Evolutionary conservation across 2,888 invertebrate species (phyloP).

Genomic region (Acanthococcus lagerstroemiae): DNA sequence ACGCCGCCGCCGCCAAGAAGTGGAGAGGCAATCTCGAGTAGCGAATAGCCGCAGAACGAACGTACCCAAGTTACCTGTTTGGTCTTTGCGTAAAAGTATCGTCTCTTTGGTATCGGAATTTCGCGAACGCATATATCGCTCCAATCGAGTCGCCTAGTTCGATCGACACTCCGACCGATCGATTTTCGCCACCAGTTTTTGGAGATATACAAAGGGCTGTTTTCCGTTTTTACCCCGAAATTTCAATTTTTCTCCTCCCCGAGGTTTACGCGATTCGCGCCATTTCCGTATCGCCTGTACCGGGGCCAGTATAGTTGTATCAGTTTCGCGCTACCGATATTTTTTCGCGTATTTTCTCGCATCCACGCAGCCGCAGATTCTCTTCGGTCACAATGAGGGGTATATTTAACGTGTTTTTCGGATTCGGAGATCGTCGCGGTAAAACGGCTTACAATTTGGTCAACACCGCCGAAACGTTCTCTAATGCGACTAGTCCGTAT

Average conservation of each 20-base stretch:
- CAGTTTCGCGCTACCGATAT: no score
- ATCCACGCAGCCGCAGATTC: no score
- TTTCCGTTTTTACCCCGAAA: neutral
- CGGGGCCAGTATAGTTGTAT: no score
- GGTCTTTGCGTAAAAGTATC: constrained; percentile 1
- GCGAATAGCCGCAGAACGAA: constrained; percentile 12
- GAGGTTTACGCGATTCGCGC: no score
- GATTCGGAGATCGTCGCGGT: constrained; percentile 17
- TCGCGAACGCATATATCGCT: constrained; percentile 1
- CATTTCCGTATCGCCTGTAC: no score
- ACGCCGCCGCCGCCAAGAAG: constrained; percentile 9
- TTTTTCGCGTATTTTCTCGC: neutral
- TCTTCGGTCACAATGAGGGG: constrained; percentile 20
- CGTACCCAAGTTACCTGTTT: constrained; percentile 11
- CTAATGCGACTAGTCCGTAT: constrained; percentile 14
- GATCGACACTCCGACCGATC: no score
- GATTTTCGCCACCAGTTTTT: no score
- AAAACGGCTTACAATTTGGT: constrained; percentile 20
- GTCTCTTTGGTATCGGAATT: constrained; percentile 4
- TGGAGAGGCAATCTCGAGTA: constrained; percentile 5
- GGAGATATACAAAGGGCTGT: no score
- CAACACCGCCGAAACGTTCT: constrained; percentile 12
- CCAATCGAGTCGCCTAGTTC: neutral
- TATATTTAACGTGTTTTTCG: constrained; percentile 21
- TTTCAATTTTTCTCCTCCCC: neutral